phyloP scores from a whole-genome alignment of 2,888 invertebrate species.

The Poecilobothrus nobilitatus region DNA sequence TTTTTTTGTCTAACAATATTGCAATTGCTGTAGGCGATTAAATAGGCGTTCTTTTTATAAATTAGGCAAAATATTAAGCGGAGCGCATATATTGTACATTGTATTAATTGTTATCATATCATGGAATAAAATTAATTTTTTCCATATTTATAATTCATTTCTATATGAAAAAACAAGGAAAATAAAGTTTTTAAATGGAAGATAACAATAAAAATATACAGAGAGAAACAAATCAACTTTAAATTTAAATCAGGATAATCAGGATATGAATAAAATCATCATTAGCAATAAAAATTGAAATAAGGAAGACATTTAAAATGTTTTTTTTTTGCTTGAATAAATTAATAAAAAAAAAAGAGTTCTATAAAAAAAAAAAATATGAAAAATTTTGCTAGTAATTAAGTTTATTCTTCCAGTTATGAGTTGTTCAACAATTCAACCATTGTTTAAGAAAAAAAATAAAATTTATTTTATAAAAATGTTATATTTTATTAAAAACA shows the following conservation, averaged over 20 bases:
- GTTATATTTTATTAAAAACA: too few species aligned
- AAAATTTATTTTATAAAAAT: too few species aligned
- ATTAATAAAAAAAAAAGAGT: background rate
- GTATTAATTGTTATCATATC: too few species aligned
- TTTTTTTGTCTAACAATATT: background rate
- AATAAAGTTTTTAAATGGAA: too few species aligned
- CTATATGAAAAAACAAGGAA: too few species aligned
- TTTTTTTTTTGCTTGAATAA: background rate
- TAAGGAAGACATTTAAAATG: background rate
- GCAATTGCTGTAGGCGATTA: background rate
- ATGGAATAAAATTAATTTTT: too few species aligned
- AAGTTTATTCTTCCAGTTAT: background rate
- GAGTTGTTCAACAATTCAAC: too few species aligned
- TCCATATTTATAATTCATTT: too few species aligned
- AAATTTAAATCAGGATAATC: background rate
- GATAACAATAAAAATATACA: too few species aligned
- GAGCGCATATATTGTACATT: too few species aligned
- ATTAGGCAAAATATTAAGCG: background rate
- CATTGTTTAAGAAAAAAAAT: too few species aligned
- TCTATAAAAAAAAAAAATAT: background rate
- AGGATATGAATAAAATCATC: background rate
- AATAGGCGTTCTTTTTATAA: background rate
- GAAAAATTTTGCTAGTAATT: background rate
- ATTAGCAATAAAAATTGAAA: background rate
- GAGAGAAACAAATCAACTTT: background rate